These are phyloP conservation scores for Toxotes jaculatrix DNA, from an alignment of 2,113 vertebrate species.

Conservation along the genomic window DNA sequence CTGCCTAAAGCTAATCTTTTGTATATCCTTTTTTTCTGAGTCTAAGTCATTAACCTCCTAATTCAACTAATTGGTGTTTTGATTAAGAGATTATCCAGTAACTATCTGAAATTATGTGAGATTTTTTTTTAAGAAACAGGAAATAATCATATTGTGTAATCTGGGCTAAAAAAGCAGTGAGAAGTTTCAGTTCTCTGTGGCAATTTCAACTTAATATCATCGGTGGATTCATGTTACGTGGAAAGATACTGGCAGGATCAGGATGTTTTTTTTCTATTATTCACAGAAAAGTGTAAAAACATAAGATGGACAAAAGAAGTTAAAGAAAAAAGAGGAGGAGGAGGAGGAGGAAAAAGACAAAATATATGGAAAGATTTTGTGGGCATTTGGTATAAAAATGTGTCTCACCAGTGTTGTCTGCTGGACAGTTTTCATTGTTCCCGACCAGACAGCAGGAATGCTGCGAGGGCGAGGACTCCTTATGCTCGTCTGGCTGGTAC, in stretches of 20 bases:
- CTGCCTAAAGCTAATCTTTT: background rate
- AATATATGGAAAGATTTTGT: conserved; percentile 12
- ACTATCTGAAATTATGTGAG: background rate
- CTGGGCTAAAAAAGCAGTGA: background rate
- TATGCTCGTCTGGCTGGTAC: conserved; percentile 47
- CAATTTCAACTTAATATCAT: background rate
- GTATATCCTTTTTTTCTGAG: background rate
- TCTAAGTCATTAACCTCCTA: background rate
- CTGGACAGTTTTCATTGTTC: conserved; percentile 65
- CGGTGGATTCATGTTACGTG: too few species aligned
- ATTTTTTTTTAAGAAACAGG: background rate
- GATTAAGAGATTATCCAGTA: background rate
- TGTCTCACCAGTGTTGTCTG: conserved; percentile 77
- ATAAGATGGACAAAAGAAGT: background rate
- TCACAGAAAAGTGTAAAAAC: background rate
- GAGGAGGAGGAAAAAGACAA: background rate
- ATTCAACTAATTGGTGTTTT: background rate
- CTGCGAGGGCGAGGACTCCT: conserved; percentile 64
- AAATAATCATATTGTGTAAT: background rate
- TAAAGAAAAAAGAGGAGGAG: too few species aligned
- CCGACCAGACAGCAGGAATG: conserved; percentile 71
- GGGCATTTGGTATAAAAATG: conserved; percentile 5
- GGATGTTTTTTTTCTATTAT: too few species aligned
- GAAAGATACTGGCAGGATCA: background rate
- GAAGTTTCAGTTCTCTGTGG: background rate